A percentile compares a stretch with the other conserved stretches of the same genome.
Conservation (phyloP, 2,797 vertebrate species). For the Allobates femoralis region DNA sequence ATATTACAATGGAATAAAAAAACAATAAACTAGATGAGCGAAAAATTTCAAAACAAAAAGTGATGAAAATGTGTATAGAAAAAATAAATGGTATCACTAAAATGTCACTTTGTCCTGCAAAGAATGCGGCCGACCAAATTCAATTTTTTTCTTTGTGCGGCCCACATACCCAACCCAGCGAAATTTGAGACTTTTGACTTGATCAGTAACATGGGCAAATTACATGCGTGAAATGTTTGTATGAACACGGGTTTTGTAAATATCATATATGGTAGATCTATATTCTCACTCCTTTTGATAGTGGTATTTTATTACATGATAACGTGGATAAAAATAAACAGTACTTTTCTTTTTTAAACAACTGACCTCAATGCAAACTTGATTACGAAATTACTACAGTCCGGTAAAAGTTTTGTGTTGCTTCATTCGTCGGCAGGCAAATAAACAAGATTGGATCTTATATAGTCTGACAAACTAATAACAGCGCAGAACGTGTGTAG, state of each 20-base stretch:
- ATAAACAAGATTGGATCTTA: conserved; percentile 32
- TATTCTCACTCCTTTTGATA: neutral
- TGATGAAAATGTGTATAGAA: no score
- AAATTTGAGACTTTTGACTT: no score
- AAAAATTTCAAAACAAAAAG: no score
- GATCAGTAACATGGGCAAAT: no score
- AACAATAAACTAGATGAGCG: no score
- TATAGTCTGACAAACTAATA: conserved; percentile 35
- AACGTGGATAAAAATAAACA: neutral
- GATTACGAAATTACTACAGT: neutral
- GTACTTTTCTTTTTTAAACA: neutral
- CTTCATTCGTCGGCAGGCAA: conserved; percentile 31
- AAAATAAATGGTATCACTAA: no score
- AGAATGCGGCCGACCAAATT: no score
- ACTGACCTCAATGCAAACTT: neutral
- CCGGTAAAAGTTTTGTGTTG: conserved; percentile 5
- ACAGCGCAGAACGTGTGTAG: conserved; percentile 47
- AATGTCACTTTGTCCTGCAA: no score
- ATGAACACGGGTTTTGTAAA: neutral
- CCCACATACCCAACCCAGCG: no score
- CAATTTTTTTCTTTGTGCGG: no score
- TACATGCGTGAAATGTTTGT: no score
- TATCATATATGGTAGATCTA: neutral
- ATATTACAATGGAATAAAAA: no score
- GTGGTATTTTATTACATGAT: neutral